Evolutionary conservation across 2,797 vertebrate species (phyloP), one percentile per base, ranked within the genome.

Genomic region (Melanogrammus aeglefinus): DNA sequence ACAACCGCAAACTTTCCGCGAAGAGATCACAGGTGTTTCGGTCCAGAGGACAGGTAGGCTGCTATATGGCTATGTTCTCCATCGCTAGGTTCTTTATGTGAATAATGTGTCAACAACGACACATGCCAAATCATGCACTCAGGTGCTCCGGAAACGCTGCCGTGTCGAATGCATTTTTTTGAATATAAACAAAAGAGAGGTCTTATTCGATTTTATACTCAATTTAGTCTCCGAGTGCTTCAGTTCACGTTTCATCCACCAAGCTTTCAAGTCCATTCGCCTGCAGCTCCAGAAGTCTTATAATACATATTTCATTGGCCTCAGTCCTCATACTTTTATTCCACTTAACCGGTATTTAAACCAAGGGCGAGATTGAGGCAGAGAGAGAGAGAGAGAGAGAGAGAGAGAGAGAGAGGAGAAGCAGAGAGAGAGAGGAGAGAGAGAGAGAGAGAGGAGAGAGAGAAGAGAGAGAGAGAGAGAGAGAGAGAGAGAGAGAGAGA

Each of bases 291-390:
- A 76, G 69, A 47, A 63, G 44, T 33, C 70, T 16, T 29, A 27
- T 35, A 41, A 75, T 84, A 78, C 84, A 86, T 89, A 85, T 88
- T 86, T 86, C 18, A 85, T 76, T 35, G 80, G 76, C 76, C 71
- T 77, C 75, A 44, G 78, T 83, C 85, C 80, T 77, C 81, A 81
- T 44, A 81, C 72, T 74, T 87, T 80, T 78, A 72, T 81, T 83
- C 80, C 81, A 39, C 51, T 76, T 69, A 80, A 74, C 76, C 74
- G 41, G 83, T 73, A 35, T 63, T 72, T 73, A 77, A 78, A 72
- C 73, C 77, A 14, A 21, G 4, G n/a, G 9, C 38, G 29, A 36
- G 10, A 75, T 12, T 9, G 10, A 47, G 27, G 18, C 21, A 29
- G 38, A 44, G 38, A 24, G 38, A 27, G 24, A 44, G n/a, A 16